These are phyloP conservation scores for Lysandra coridon DNA, from an alignment of 2,888 invertebrate genomes.

Conservation along the genomic window DNA sequence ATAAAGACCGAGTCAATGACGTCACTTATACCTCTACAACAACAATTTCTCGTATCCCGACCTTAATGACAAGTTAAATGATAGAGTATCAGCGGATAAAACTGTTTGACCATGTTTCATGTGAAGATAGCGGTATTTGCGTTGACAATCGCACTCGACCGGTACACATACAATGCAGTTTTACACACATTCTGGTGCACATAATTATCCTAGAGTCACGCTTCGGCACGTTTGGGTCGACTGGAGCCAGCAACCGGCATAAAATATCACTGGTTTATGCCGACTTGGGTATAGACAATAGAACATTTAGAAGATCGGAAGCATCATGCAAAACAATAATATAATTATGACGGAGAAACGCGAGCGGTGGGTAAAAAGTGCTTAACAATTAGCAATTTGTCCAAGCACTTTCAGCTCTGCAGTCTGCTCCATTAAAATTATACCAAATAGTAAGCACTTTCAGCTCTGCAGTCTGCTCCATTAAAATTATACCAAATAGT, in stretches of 20 bases:
- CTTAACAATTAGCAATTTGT: background rate
- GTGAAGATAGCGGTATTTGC: slow-evolving; percentile 35
- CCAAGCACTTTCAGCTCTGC: no score
- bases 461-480: no score
- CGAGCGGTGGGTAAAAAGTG: background rate
- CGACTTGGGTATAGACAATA: background rate
- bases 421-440: background rate
- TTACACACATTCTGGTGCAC: slow-evolving; percentile 13
- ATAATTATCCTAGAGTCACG: background rate
- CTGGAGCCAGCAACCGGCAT: background rate
- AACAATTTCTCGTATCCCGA: background rate
- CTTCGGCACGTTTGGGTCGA: background rate
- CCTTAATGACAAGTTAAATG: background rate
- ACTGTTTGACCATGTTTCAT: slow-evolving; percentile 13
- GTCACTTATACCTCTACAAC: background rate
- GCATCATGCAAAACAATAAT: no score
- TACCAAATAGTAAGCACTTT: background rate
- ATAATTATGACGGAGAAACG: no score
- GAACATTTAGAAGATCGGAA: background rate
- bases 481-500: background rate
- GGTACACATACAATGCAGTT: slow-evolving; percentile 19
- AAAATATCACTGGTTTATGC: background rate
- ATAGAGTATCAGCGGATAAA: background rate
- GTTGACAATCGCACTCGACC: slow-evolving; percentile 30
- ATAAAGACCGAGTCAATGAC: background rate